Conservation (phyloP, 2,113 vertebrate species). For the Leiothrix lutea region DNA sequence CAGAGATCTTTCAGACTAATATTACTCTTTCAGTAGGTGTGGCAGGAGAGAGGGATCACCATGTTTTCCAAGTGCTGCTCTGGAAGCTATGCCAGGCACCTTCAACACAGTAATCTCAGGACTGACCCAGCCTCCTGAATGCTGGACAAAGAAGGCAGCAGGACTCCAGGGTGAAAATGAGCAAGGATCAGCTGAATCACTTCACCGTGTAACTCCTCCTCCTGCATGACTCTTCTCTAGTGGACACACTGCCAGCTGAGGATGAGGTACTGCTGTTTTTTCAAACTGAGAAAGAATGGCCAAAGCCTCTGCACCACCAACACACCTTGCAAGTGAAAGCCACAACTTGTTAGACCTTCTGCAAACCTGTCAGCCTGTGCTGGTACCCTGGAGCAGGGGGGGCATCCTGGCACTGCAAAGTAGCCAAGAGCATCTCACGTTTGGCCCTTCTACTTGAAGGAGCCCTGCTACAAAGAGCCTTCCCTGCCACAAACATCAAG, state of each 20-base stretch:
- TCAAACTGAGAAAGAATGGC: background rate
- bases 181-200: background rate
- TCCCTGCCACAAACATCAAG: accelerated
- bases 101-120: background rate
- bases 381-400: background rate
- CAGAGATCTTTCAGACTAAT: background rate
- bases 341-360: background rate
- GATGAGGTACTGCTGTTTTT: background rate
- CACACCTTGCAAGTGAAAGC: background rate
- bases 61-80: background rate
- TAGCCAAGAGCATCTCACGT: background rate
- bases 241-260: background rate
- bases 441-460: background rate
- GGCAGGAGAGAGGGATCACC: background rate
- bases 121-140: background rate
- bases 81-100: background rate
- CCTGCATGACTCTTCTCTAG: background rate
- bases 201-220: background rate
- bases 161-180: background rate
- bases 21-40: background rate
- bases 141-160: background rate
- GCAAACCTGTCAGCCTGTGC: background rate
- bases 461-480: background rate
- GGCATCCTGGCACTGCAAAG: background rate
- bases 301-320: background rate